Evolutionary conservation across 2,888 invertebrate genomes (phyloP), one percentile per base, ranked within the genome.

Genomic region (Syritta pipiens): DNA sequence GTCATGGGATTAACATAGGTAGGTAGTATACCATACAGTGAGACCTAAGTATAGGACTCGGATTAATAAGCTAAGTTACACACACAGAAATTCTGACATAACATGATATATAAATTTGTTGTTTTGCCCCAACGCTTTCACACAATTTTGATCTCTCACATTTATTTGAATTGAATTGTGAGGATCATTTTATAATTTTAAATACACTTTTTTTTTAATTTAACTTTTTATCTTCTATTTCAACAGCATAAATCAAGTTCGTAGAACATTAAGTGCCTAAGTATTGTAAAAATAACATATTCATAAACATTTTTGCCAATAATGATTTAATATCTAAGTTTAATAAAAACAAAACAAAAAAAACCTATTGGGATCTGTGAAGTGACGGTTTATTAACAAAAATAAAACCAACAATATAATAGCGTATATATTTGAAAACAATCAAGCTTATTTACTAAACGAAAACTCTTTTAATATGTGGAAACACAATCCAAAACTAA

Each of bases 191-290:
- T 28, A n/a, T 28, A 28, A 28, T 9, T 9, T 2, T 9, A 28
- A 28, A 28, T 2, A 9, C n/a, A 28, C n/a, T 28, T 28, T 28
- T 28, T 28, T 9, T 4, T 2, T 1, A 28, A 1, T 28, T 4
- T 28, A 28, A 28, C 28, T 28, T 28, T n/a, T 28, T 28, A 2
- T 28, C 2, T 28, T 35, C 42, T 14, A 51, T 26, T 40, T 1
- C 20, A 59, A 44, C 9, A 63, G 30, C 49, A 62, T 20, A 35
- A 48, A 32, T 53, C 51, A 65, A 53, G 28, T 37, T 37, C n/a
- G 14, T 37, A 46, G 44, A 57, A 55, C 67, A 44, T 28, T 57
- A 55, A 67, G 67, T 67, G 67, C 67, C 67, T 67, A 65, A 65
- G 44, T 65, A 53, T 65, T 65, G 24, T 48, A 55, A 42, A 42